These are phyloP conservation scores for Coendou prehensilis DNA, from an alignment of 2,797 vertebrate species.

Conservation along the genomic window DNA sequence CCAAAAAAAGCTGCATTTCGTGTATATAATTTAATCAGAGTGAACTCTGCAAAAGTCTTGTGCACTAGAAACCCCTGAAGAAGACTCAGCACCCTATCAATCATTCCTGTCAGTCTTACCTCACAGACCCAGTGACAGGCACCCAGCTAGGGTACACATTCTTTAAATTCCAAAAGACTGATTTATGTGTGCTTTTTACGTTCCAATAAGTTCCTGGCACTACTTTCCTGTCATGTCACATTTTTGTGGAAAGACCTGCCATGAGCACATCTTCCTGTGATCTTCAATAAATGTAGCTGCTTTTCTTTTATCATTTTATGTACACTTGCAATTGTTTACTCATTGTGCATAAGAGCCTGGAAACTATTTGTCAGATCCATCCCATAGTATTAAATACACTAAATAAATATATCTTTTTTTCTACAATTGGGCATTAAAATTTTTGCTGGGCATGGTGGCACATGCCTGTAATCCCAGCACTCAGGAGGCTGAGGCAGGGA, in stretches of 20 bases:
- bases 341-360: neutral
- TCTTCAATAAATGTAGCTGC: neutral
- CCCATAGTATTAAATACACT: neutral
- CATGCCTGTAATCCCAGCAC: too few relatives aligned
- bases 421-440: neutral
- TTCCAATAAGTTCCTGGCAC: neutral
- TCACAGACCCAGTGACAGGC: neutral
- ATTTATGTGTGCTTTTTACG: neutral
- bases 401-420: neutral
- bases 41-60: neutral
- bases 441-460: neutral
- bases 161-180: neutral
- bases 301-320: neutral
- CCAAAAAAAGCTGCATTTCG: neutral
- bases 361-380: neutral
- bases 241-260: neutral
- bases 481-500: too few relatives aligned
- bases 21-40: neutral
- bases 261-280: neutral
- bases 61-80: neutral
- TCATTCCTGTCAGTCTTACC: neutral
- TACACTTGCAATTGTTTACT: neutral
- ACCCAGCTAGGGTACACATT: too few relatives aligned
- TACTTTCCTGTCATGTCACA: neutral
- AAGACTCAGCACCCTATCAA: neutral